A percentile compares a stretch with the other conserved stretches of the same genome.
phyloP scores from a whole-genome alignment of 2,113 vertebrate genomes.

The Struthidea cinerea region DNA sequence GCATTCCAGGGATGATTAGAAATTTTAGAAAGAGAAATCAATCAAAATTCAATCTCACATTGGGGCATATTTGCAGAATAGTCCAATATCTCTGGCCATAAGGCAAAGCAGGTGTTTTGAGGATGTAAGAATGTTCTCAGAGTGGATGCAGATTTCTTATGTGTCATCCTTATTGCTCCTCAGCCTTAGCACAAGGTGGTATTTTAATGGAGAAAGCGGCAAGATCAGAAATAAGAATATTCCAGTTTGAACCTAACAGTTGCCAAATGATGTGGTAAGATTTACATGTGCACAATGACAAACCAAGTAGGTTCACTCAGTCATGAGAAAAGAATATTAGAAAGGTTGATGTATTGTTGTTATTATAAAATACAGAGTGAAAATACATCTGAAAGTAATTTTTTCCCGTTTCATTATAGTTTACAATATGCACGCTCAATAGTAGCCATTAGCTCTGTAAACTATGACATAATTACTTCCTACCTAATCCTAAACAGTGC shows the following conservation, averaged over 20 bases:
- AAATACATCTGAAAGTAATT: conserved; percentile 61
- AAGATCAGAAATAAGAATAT: conserved; percentile 50
- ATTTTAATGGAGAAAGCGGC: neutral
- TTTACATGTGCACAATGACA: conserved; percentile 38
- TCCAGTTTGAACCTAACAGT: conserved; percentile 7
- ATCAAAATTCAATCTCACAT: neutral
- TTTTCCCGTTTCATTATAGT: conserved; percentile 53
- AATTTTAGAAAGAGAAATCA: neutral
- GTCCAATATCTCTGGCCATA: neutral
- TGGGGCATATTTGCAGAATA: neutral
- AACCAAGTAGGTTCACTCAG: conserved; percentile 33
- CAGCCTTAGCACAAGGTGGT: neutral
- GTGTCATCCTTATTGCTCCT: neutral
- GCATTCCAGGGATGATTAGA: neutral
- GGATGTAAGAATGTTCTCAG: neutral
- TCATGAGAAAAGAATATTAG: conserved; percentile 35
- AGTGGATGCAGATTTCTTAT: neutral
- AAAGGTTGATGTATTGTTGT: conserved; percentile 34
- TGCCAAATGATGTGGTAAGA: conserved; percentile 40
- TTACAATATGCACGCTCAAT: conserved; percentile 52
- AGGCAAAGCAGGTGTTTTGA: conserved; percentile 32
- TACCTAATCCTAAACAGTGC: conserved; percentile 37
- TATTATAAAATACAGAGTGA: conserved; percentile 20
- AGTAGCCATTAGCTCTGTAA: conserved; percentile 49
- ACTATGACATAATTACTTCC: conserved; percentile 42